These are phyloP conservation scores for Aphaenogaster rudis DNA, from an alignment of 1,140 invertebrate species.

Conservation along the genomic window DNA sequence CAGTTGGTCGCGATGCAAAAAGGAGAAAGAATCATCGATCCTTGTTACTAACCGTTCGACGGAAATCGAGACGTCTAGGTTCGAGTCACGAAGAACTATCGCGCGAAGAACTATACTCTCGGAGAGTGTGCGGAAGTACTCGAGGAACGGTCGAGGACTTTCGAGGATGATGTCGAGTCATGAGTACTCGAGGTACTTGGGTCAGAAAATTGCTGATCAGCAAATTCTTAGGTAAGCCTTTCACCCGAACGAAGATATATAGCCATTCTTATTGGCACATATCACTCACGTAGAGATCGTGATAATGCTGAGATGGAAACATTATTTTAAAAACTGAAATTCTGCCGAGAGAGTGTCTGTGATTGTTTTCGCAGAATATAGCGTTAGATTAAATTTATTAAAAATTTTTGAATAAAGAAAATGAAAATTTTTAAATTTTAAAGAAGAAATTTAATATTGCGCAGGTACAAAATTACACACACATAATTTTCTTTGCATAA, in stretches of 20 bases:
- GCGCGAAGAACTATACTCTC: conserved; percentile 47
- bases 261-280: conserved; percentile 55
- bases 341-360: background rate
- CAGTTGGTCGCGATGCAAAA: conserved; percentile 17
- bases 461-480: background rate
- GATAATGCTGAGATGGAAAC: conserved; percentile 4
- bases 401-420: conserved; percentile 7
- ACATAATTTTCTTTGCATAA: background rate
- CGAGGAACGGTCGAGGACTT: conserved; percentile 70
- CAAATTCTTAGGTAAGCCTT: conserved; percentile 71
- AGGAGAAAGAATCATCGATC: conserved; percentile 27
- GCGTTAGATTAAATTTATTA: background rate
- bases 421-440: background rate
- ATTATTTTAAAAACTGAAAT: conserved; percentile 11
- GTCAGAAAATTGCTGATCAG: conserved; percentile 76
- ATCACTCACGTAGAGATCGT: background rate
- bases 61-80: conserved; percentile 70
- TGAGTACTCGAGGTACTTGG: conserved; percentile 71
- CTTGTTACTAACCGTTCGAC: conserved; percentile 71
- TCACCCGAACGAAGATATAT: conserved; percentile 65
- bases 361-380: background rate
- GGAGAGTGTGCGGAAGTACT: conserved; percentile 71
- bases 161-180: conserved; percentile 71
- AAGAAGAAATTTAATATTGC: conserved; percentile 20
- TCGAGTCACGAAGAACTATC: conserved; percentile 68